A percentile compares a stretch with the other conserved stretches of the same genome.
phyloP scores from a whole-genome alignment of 2,797 vertebrate species.

The Hydrolagus colliei region DNA sequence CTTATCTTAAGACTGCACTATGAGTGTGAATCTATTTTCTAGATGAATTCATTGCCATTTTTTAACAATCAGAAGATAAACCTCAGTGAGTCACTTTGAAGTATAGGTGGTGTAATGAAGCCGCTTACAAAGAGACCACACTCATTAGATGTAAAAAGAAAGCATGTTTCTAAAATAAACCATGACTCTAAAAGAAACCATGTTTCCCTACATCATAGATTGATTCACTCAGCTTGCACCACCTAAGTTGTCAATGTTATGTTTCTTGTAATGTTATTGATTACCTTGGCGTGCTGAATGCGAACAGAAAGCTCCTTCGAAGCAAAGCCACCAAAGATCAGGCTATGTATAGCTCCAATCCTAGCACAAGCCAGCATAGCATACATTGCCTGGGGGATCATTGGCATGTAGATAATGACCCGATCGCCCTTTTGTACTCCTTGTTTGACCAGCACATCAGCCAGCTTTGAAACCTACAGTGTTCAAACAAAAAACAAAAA shows the following conservation, averaged over 20 bases:
- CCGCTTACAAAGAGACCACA: too few species aligned
- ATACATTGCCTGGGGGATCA: slow-evolving; percentile 91
- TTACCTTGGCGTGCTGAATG: slow-evolving; percentile 87
- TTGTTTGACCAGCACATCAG: slow-evolving; percentile 77
- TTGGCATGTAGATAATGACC: slow-evolving; percentile 97
- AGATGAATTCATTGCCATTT: too few species aligned
- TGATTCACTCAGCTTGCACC: not conserved
- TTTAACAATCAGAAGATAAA: too few species aligned
- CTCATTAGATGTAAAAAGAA: too few species aligned
- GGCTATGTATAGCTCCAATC: slow-evolving; percentile 88
- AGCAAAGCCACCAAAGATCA: slow-evolving; percentile 95
- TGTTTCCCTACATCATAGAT: too few species aligned
- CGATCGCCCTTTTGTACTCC: slow-evolving; percentile 78
- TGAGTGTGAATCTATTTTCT: too few species aligned
- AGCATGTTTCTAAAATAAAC: too few species aligned
- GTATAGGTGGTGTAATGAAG: too few species aligned
- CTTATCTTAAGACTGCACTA: too few species aligned
- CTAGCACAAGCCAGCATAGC: slow-evolving; percentile 90
- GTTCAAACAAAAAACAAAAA: slow-evolving; percentile 34
- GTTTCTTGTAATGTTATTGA: not conserved
- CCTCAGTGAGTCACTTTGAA: too few species aligned
- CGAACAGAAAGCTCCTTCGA: slow-evolving; percentile 84
- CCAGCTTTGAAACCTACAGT: slow-evolving; percentile 74
- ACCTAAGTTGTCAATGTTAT: not conserved
- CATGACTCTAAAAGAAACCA: too few species aligned